Base-by-base conservation (phyloP, 2,888 invertebrate genomes). In the Antheraea assamensis region DNA sequence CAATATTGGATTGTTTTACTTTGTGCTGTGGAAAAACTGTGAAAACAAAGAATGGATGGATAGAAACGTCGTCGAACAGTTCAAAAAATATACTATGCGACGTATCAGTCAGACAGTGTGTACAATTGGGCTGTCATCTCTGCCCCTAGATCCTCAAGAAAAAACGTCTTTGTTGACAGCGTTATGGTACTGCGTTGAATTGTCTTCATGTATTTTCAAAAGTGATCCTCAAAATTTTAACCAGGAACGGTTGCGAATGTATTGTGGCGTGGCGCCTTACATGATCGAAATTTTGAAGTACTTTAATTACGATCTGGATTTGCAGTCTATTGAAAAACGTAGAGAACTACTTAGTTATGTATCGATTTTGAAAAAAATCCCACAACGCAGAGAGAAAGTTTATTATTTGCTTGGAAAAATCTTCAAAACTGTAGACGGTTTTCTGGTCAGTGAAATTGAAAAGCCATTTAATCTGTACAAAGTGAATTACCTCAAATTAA, bases 41-140 rank as follows among this genome's bases (percentile, higher is more conserved):
- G 13, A 42, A 88, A 83, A 79, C 10, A 88, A 88, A 79, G 77
- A 85, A 71, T 87, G 87, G 87, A 87, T 87, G 87, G 87, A 88
- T 49, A 82, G 70, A 78, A 87, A 87, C 87, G 42, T 42, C 42
- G 42, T 42, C 13, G 13, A 42, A 13, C 42, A 42, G 42, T 42
- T 13, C 42, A 42, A 42, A 42, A 42, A 42, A 42, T 42, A 42
- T 42, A 13, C 13, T 7, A 42, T 42, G 42, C 42, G 42, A 42
- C 42, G 42, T 42, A 42, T 42, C 42, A 42, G 42, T 42, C 13
- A 42, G 42, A 42, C 42, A 42, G 42, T 42, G 13, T 42, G 13
- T 42, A 42, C 42, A 42, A 7, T 42, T 42, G 13, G 42, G 42
- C 42, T 13, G 42, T 42, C 42, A 42, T 42, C 42, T 42, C 13